Percentiles rank a stretch among this genome's conserved stretches.
Evolutionary conservation across 64 coral and sea anemone species (phyloP).

Genomic region (Stylophora pistillata): DNA sequence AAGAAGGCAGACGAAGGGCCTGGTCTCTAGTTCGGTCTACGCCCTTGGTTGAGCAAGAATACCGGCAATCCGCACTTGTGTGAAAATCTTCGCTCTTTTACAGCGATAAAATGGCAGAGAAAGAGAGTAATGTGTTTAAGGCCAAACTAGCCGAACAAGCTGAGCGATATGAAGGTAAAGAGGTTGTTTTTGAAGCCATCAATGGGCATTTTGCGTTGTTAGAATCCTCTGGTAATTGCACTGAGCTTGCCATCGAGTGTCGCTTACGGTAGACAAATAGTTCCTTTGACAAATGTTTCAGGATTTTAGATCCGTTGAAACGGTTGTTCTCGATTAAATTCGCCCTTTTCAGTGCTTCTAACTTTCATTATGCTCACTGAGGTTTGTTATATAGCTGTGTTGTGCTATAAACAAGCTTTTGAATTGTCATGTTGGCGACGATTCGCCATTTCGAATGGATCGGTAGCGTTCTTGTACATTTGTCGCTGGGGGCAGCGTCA

Average conservation of each 20-base stretch:
- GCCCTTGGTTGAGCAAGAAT: slow-evolving; percentile 40
- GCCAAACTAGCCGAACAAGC: slow-evolving; percentile 97
- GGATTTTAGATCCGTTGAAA: neutral
- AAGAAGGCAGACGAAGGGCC: neutral
- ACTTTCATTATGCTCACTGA: neutral
- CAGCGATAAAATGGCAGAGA: slow-evolving; percentile 56
- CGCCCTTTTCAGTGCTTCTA: neutral
- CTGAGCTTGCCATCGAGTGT: neutral
- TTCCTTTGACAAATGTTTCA: neutral
- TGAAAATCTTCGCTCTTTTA: slow-evolving; percentile 37
- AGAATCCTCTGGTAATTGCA: neutral
- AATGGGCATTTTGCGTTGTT: neutral
- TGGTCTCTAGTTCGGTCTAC: slow-evolving; percentile 21
- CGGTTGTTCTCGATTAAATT: neutral
- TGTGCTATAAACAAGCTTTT: neutral
- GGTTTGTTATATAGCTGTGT: neutral
- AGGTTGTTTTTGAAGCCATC: neutral
- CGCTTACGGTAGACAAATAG: neutral
- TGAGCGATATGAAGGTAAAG: slow-evolving; percentile 93
- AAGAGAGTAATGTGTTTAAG: slow-evolving; percentile 72
- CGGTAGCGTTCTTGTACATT: neutral
- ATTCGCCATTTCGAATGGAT: neutral
- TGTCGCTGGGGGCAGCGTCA: neutral
- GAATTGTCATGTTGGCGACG: too few species aligned
- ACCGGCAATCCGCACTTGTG: neutral